Conservation (phyloP, 1,140 invertebrate species). For the Drosophila cardini region DNA sequence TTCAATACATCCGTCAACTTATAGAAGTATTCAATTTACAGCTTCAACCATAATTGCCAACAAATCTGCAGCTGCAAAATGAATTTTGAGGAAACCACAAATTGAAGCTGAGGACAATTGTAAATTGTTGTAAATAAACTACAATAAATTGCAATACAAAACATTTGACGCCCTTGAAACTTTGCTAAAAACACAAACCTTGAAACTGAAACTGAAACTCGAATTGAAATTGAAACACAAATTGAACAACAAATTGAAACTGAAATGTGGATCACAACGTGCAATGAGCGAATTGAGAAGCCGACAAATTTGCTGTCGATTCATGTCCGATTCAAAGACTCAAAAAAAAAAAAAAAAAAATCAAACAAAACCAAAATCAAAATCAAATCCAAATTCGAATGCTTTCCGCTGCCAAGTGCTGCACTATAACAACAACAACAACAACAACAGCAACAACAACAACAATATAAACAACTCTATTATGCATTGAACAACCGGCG, state of each 20-base stretch:
- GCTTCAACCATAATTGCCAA: too few relatives aligned
- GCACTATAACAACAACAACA: constrained; percentile 39
- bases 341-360: too few relatives aligned
- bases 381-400: constrained; percentile 33
- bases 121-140: constrained; percentile 13
- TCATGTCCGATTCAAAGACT: constrained; percentile 29
- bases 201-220: constrained; percentile 21
- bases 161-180: constrained; percentile 29
- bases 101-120: constrained; percentile 25
- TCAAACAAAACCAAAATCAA: neutral
- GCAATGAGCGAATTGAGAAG: neutral
- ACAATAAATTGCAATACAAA: constrained; percentile 16
- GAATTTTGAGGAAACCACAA: constrained; percentile 18
- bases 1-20: too few relatives aligned
- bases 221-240: constrained; percentile 10
- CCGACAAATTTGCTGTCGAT: constrained; percentile 47
- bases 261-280: constrained; percentile 33
- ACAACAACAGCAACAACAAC: constrained; percentile 2
- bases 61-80: constrained; percentile 1
- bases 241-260: neutral
- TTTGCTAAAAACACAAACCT: constrained; percentile 22
- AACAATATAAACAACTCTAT: constrained; percentile 36
- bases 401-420: constrained; percentile 45
- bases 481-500: constrained; percentile 33
- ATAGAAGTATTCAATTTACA: too few relatives aligned